Conservation (phyloP, 2,797 vertebrate species). For the Lacerta bilineata region DNA sequence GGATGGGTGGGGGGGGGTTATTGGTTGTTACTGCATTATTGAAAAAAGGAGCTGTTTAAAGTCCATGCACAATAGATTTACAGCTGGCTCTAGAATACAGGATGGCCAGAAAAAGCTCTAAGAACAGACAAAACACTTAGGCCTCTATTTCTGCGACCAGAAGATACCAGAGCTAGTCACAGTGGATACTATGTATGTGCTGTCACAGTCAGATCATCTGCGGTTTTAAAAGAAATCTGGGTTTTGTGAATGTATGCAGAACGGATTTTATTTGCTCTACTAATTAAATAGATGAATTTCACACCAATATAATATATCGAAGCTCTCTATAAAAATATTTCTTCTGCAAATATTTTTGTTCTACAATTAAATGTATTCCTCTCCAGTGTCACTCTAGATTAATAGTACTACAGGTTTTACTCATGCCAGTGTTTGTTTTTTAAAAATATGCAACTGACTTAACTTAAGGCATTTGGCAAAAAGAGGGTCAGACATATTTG, state of each 20-base stretch:
- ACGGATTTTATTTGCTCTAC: slow-evolving; percentile 59
- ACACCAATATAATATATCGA: slow-evolving; percentile 69
- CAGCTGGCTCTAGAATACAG: slow-evolving; percentile 40
- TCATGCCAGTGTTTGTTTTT: slow-evolving; percentile 45
- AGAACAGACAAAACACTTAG: slow-evolving; percentile 11
- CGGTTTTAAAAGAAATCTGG: slow-evolving; percentile 54
- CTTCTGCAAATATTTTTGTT: slow-evolving; percentile 74
- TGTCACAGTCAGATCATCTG: not conserved
- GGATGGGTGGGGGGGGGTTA: slow-evolving; percentile 11
- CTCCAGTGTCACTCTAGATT: slow-evolving; percentile 67
- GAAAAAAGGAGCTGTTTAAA: slow-evolving; percentile 51
- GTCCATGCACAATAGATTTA: slow-evolving; percentile 52
- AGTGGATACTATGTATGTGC: not conserved
- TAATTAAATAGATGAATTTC: slow-evolving; percentile 61
- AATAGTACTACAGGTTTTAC: slow-evolving; percentile 67
- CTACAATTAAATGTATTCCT: slow-evolving; percentile 54
- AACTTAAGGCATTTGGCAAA: slow-evolving; percentile 68
- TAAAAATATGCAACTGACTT: slow-evolving; percentile 56
- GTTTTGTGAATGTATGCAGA: slow-evolving; percentile 55
- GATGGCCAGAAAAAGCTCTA: slow-evolving; percentile 51
- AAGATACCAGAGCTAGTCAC: not conserved
- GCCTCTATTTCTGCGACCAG: not conserved
- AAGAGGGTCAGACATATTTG: slow-evolving; percentile 60
- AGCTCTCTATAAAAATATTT: slow-evolving; percentile 72
- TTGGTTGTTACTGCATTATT: slow-evolving; percentile 62